These are phyloP conservation scores for Candidula unifasciata DNA, from an alignment of 2,888 invertebrate species.

Conservation along the genomic window DNA sequence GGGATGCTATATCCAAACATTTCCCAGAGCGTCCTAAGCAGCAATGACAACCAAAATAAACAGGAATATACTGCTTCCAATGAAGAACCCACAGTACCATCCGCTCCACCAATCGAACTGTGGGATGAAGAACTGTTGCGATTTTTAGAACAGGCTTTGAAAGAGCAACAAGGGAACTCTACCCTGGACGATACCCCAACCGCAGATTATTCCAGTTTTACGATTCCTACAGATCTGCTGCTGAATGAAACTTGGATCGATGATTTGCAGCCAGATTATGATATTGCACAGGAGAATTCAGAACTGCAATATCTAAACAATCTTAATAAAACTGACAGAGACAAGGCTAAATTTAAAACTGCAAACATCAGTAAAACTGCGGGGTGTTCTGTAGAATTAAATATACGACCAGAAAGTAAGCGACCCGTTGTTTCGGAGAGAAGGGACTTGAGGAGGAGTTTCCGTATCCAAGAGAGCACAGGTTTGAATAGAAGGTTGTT, in stretches of 20 bases:
- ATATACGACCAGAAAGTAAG: neutral
- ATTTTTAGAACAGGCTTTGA: neutral
- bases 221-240: neutral
- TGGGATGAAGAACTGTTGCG: constrained; percentile 2
- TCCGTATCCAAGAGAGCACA: no score
- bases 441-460: neutral
- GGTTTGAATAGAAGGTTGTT: neutral
- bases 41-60: neutral
- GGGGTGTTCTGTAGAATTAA: neutral
- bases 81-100: neutral
- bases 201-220: constrained; percentile 11
- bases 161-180: neutral
- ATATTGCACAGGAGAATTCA: constrained; percentile 27
- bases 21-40: neutral
- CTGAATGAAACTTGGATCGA: constrained; percentile 32
- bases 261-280: constrained; percentile 53
- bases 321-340: neutral
- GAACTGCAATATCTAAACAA: constrained; percentile 6
- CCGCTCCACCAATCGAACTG: neutral
- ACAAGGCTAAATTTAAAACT: neutral
- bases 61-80: neutral
- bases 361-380: neutral
- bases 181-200: neutral
- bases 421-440: neutral
- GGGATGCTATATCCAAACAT: neutral